Percentiles rank a stretch among this genome's conserved stretches.
Conservation (phyloP, 2,888 invertebrate genomes). For the Cataglyphis rosenhaueri region DNA sequence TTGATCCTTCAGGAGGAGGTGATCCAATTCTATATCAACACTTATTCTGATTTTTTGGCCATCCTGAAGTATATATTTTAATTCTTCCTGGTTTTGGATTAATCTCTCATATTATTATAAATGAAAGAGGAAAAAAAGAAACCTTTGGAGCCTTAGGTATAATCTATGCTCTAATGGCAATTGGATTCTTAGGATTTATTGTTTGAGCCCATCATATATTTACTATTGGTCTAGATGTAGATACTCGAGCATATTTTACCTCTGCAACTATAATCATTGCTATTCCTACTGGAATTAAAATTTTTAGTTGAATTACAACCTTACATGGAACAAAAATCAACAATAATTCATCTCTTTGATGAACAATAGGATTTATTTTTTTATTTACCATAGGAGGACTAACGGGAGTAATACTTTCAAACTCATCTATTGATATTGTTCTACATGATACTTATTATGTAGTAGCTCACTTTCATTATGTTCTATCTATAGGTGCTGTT, state of each 20-base stretch:
- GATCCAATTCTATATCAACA: no score
- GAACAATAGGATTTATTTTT: no score
- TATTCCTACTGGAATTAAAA: slow-evolving; percentile 93
- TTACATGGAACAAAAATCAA: neutral
- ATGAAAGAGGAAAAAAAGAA: slow-evolving; percentile 92
- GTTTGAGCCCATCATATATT: slow-evolving; percentile 95
- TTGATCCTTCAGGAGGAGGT: no score
- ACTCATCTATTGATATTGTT: no score
- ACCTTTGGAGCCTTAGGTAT: slow-evolving; percentile 91
- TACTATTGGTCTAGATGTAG: slow-evolving; percentile 93
- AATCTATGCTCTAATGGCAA: slow-evolving; percentile 93
- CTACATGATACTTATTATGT: no score
- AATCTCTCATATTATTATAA: slow-evolving; percentile 92
- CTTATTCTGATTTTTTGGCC: no score
- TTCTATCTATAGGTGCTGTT: no score
- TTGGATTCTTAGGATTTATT: slow-evolving; percentile 93
- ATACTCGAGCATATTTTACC: slow-evolving; percentile 94
- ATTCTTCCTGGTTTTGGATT: slow-evolving; percentile 88
- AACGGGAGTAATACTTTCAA: no score
- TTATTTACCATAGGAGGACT: no score
- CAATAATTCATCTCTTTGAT: no score
- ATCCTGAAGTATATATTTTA: no score
- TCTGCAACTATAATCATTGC: slow-evolving; percentile 95
- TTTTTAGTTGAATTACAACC: slow-evolving; percentile 87
- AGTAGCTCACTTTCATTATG: no score